phyloP scores from a whole-genome alignment of 2,888 invertebrate genomes.

The Pyrrhia umbra region DNA sequence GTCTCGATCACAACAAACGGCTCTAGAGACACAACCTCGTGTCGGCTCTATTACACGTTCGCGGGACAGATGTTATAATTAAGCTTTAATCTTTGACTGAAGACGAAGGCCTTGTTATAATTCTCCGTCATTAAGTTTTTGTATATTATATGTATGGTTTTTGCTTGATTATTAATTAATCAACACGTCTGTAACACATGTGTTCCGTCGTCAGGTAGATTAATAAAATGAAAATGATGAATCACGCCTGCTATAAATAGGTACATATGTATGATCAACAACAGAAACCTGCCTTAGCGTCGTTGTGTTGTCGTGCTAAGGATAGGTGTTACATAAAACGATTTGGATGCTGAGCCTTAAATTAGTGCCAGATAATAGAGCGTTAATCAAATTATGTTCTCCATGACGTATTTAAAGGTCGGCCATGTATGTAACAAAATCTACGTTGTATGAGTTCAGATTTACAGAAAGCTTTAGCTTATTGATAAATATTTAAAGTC shows the following conservation, averaged over 20 bases:
- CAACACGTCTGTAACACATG: constrained; percentile 31
- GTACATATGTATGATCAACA: constrained; percentile 21
- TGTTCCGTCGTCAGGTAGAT: constrained; percentile 39
- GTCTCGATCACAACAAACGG: constrained; percentile 66
- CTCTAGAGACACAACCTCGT: constrained; percentile 33
- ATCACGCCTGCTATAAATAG: constrained; percentile 43
- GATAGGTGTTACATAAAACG: constrained; percentile 26
- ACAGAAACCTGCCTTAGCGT: constrained; percentile 31
- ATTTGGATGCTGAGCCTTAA: constrained; percentile 28
- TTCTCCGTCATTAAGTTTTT: constrained; percentile 31
- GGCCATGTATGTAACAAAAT: constrained; percentile 6
- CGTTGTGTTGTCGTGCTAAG: constrained; percentile 25
- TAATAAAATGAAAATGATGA: constrained; percentile 46
- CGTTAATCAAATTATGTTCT: constrained; percentile 9
- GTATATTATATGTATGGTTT: constrained; percentile 31
- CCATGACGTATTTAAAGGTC: not conserved
- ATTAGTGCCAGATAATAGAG: constrained; percentile 30
- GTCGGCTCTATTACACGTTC: constrained; percentile 26
- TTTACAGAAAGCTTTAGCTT: constrained; percentile 12
- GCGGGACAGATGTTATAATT: constrained; percentile 34
- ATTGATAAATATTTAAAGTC: constrained; percentile 8
- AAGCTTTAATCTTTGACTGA: constrained; percentile 33
- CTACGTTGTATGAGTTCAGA: not conserved
- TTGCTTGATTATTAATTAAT: constrained; percentile 46
- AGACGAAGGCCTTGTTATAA: constrained; percentile 28